Base-by-base conservation (phyloP, 2,888 invertebrate species). In the Drosophila mimetica region DNA sequence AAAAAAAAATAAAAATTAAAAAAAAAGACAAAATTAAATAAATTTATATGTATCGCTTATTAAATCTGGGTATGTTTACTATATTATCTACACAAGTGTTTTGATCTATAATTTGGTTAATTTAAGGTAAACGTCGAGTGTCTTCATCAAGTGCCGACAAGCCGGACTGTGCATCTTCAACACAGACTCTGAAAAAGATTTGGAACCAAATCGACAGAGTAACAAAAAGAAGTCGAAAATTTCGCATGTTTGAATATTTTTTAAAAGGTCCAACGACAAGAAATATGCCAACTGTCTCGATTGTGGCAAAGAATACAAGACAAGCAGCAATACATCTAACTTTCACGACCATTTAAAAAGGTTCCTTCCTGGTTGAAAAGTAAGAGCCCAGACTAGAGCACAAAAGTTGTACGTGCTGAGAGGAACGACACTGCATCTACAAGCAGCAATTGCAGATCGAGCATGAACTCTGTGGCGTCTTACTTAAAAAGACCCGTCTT, bases 211-310 rank as follows among this genome's bases (percentile, higher is more conserved):
- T 30, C 6, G 25, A 25, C 25, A 25, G 4, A 6, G 25, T 2
- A 25, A 25, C 22, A 25, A 25, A 25, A 25, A 25, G 4, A 25
- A 4, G 25, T 4, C 25, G 6, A 25, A 25, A 25, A 25, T 25
- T 25, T 2, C 25, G 5, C 25, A 25, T 25, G 25, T 25, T 25
- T 25, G 4, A 5, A 25, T 4, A 25, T 20, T 2, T 20, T 20
- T 20, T 20, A 20, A 20, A 20, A 20, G 20, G 20, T 20, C 20
- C 20, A 4, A 25, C 18, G 41, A 63, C 41, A 50, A 54, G 9
- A 63, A 54, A 54, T 48, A 25, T 48, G 48, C 54, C 39, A 61
- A 53, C 41, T 53, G 47, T 47, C 53, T 47, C n/a, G 30, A 36
- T n/a, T 53, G 53, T 22, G 47, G 41, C 46, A 61, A 53, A 20